Evolutionary conservation across 2,888 invertebrate genomes (phyloP), one percentile per base, ranked within the genome.

Genomic region (Pinctada fucata): DNA sequence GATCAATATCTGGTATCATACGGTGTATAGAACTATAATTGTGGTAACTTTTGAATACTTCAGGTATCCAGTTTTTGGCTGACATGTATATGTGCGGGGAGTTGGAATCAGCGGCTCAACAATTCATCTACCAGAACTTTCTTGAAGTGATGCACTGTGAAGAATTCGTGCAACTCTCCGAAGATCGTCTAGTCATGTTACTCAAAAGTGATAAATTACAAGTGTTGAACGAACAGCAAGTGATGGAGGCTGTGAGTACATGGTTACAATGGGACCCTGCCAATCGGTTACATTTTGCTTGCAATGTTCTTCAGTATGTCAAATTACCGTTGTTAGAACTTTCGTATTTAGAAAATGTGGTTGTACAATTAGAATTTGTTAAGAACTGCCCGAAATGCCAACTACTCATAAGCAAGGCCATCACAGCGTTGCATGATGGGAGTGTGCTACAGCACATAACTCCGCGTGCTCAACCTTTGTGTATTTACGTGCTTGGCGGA

Each of bases 401-500:
- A 82, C 83, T 87, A 58, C 79, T 90, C 48, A 90, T 91, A 3
- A 89, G 89, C 78, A 86, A 89, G 52, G 90, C 91, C 5, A 89
- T 90, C 51, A 82, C 89, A 16, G 87, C 86, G 31, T 88, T 90
- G 75, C 87, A 88, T 76, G 90, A 90, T 82, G 85, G 85, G 51
- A 84, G 81, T 31, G 87, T 88, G 45, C 79, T 90, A 79, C 88
- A 88, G 64, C 73, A 86, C 73, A 81, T 90, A 65, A 84, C 87
- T 0, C 88, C 88, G 0, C 84, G 91, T 5, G 90, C 91, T 3
- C 89, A 90, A 82, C 91, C 91, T 0, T 90, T 89, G 0, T 90
- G 90, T 77, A 89, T 91, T 45, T 91, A 90, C 84, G 91, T 91
- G n/a, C 87, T 91, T 8, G 91, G 91, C 6, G 91, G 91, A 0